Evolutionary conservation across 2,113 vertebrate species (phyloP).

Genomic region (Garra rufa): DNA sequence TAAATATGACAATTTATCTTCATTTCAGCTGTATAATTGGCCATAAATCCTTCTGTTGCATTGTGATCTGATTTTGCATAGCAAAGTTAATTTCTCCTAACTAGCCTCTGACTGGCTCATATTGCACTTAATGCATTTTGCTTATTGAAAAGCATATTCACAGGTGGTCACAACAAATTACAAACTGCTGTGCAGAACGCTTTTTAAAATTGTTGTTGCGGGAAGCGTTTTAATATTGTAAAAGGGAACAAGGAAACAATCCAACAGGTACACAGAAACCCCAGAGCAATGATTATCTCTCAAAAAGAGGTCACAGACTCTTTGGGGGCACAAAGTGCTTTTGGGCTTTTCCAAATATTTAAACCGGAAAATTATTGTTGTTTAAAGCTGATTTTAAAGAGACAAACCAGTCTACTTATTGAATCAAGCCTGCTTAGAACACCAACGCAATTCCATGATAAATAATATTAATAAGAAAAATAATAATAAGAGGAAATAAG

Average conservation of each 20-base stretch:
- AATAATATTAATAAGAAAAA: too few species aligned
- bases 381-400: not conserved
- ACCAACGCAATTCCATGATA: not conserved
- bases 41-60: constrained; percentile 44
- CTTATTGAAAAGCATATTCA: constrained; percentile 31
- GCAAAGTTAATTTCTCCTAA: constrained; percentile 44
- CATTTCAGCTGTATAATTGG: constrained; percentile 38
- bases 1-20: constrained; percentile 39
- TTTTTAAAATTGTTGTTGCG: not conserved
- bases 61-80: constrained; percentile 38
- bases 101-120: constrained; percentile 6
- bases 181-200: not conserved
- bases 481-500: too few species aligned
- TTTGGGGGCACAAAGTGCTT: not conserved
- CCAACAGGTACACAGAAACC: not conserved
- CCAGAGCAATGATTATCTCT: not conserved
- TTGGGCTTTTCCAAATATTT: not conserved
- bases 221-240: not conserved
- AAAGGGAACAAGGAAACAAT: not conserved
- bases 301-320: not conserved
- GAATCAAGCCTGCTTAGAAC: not conserved
- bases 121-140: constrained; percentile 24
- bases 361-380: not conserved
- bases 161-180: constrained; percentile 19
- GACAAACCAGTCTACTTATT: not conserved